Evolutionary conservation across 64 coral and sea anemone genomes (phyloP).

Genomic region (Actinia tenebrosa): DNA sequence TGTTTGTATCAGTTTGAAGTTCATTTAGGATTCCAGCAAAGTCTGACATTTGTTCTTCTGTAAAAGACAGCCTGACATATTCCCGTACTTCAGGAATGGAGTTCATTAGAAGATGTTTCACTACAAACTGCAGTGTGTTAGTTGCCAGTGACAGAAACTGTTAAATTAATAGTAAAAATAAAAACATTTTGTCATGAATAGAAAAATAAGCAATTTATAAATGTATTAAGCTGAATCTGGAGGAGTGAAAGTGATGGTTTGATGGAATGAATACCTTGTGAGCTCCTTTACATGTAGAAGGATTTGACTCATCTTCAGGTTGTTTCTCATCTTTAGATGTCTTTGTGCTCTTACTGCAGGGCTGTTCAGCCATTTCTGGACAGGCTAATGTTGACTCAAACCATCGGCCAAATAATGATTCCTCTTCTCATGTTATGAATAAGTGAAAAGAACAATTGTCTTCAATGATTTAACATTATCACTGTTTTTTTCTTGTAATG

Average conservation of each 20-base stretch:
- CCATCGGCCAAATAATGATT: conserved; percentile 68
- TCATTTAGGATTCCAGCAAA: conserved; percentile 75
- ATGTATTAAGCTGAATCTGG: no score
- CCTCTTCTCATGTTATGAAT: conserved; percentile 45
- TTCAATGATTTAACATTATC: no score
- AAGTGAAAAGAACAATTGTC: not conserved
- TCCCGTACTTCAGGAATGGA: conserved; percentile 44
- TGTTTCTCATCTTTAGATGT: not conserved
- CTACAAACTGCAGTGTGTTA: conserved; percentile 78
- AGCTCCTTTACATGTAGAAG: not conserved
- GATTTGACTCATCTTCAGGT: not conserved
- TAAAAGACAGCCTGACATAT: conserved; percentile 51
- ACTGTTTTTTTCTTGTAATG: no score
- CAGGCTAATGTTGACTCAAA: conserved; percentile 65
- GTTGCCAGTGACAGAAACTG: conserved; percentile 76
- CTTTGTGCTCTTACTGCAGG: not conserved
- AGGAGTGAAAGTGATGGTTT: not conserved
- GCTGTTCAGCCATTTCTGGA: not conserved
- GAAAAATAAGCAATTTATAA: no score
- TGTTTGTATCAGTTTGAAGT: conserved; percentile 53
- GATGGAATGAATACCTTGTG: not conserved
- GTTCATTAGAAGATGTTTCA: conserved; percentile 66
- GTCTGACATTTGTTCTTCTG: conserved; percentile 57
- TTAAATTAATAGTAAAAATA: not conserved
- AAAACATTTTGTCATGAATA: not conserved